Evolutionary conservation across 2,797 vertebrate species (phyloP), one percentile per base, ranked within the genome.

Genomic region (Ceyx erithaca): DNA sequence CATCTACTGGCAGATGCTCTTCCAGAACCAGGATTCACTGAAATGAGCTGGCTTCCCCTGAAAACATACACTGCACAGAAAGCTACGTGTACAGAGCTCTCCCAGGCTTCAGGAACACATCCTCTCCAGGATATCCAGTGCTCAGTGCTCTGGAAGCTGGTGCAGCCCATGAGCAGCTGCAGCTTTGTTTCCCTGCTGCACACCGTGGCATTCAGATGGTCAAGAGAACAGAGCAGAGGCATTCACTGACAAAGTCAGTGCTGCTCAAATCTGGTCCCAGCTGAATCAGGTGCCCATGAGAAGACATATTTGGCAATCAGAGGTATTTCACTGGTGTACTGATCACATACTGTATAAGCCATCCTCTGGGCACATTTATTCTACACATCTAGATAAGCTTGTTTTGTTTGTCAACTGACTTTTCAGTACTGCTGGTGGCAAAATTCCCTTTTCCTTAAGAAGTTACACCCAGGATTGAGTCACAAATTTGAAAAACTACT

Each of bases 391-490:
- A 84, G 51, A 66, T 67, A 72, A 86, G 25, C 41, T 67, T 41
- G 12, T 66, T 71, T 57, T 58, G 59, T 81, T 76, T 58, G 22
- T 52, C 49, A 73, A 68, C 40, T 76, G 80, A 88, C 67, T 87
- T 75, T 8, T 37, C 78, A 92, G 37, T 83, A 80, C 62, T 69
- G 46, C 78, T 89, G 55, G 87, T 55, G 51, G 55, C 48, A 92
- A 83, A 92, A 89, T 90, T 95, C 94, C 94, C 94, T 94, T 96
- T 94, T 89, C 55, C 22, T 78, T 66, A 73, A 88, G 26, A 66
- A 67, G 40, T 78, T 66, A 80, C 43, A 63, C 45, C 78, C 69
- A 67, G 58, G 26, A 90, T 20, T 67, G 58, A 94, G 68, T 78
- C 58, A 80, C 68, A 78, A 75, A 70, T 71, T 92, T 84, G 30